These are phyloP conservation scores for Diogma glabrata DNA, from an alignment of 2,888 invertebrate species.

Conservation along the genomic window DNA sequence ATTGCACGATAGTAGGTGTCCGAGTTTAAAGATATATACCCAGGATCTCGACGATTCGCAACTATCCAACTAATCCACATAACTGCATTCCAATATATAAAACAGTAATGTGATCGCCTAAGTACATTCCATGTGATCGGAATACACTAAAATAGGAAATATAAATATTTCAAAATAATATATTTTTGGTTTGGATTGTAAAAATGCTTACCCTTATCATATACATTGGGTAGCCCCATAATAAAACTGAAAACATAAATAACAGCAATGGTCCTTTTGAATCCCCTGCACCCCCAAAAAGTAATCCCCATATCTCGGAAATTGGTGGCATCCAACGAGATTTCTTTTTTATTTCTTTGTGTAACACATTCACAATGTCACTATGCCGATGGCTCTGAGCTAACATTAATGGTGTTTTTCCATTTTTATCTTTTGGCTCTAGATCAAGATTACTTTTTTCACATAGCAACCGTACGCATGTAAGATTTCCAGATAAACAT, in stretches of 20 bases:
- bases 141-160: slow-evolving; percentile 50
- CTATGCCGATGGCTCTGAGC: slow-evolving; percentile 80
- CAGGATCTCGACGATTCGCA: slow-evolving; percentile 80
- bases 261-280: slow-evolving; percentile 79
- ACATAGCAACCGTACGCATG: slow-evolving; percentile 75
- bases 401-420: slow-evolving; percentile 81
- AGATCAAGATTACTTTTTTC: slow-evolving; percentile 85
- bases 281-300: slow-evolving; percentile 85
- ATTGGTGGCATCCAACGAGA: slow-evolving; percentile 80
- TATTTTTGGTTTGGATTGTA: too few relatives aligned
- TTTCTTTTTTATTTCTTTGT: slow-evolving; percentile 68
- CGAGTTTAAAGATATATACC: slow-evolving; percentile 78
- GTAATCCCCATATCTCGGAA: slow-evolving; percentile 76
- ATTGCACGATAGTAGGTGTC: slow-evolving; percentile 85
- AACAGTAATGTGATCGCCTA: slow-evolving; percentile 76
- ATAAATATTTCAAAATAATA: slow-evolving; percentile 8
- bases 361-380: slow-evolving; percentile 70
- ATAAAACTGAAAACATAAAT: slow-evolving; percentile 70
- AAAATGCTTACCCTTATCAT: slow-evolving; percentile 54
- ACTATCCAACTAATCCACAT: slow-evolving; percentile 92
- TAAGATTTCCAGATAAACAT: slow-evolving; percentile 76
- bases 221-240: slow-evolving; percentile 94
- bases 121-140: slow-evolving; percentile 84
- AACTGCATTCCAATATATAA: slow-evolving; percentile 78
- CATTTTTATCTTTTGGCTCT: slow-evolving; percentile 80